Evolutionary conservation across 2,888 invertebrate genomes (phyloP).

Genomic region (Tenthredo livida): DNA sequence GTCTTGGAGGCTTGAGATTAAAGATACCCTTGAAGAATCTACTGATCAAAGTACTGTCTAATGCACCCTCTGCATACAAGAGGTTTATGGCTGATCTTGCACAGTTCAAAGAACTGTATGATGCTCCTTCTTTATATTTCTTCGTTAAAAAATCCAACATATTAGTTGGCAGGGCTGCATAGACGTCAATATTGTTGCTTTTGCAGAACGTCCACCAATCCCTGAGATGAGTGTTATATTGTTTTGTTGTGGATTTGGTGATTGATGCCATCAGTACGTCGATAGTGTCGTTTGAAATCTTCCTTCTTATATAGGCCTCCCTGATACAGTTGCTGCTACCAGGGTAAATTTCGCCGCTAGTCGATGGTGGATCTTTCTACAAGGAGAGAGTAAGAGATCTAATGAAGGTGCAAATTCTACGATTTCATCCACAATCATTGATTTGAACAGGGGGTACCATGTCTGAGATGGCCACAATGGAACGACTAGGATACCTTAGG

Average conservation of each 20-base stretch:
- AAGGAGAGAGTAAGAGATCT: background rate
- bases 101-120: background rate
- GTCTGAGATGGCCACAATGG: too few species aligned
- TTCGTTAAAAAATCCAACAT: background rate
- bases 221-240: background rate
- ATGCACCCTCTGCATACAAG: background rate
- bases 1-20: conserved; percentile 54
- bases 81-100: background rate
- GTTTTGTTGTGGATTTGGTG: background rate
- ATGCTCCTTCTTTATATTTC: background rate
- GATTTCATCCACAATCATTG: background rate
- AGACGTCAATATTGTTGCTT: background rate
- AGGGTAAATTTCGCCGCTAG: background rate
- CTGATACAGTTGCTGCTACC: background rate
- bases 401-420: background rate
- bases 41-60: background rate
- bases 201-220: background rate
- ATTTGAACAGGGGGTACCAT: too few species aligned
- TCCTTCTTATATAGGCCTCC: background rate
- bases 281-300: background rate
- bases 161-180: background rate
- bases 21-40: conserved; percentile 53
- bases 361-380: background rate
- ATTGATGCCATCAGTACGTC: background rate
- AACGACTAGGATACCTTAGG: too few species aligned